phyloP scores from a whole-genome alignment of 1,140 invertebrate genomes.

The Mactra quadrangularis region DNA sequence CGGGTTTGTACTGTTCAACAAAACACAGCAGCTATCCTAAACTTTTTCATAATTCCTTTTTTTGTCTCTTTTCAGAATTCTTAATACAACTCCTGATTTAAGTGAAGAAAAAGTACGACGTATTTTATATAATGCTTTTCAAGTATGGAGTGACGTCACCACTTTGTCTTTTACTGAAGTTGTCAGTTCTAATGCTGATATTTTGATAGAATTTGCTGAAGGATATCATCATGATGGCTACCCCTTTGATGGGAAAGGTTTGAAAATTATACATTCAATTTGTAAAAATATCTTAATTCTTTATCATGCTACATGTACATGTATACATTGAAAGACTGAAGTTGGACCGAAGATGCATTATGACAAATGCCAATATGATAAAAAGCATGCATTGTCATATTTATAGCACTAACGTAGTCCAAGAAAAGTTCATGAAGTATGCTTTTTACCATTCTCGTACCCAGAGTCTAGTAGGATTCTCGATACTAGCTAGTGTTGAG shows the following conservation, averaged over 20 bases:
- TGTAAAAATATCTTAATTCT: background rate
- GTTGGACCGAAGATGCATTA: background rate
- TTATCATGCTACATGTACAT: background rate
- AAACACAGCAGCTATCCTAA: too few relatives aligned
- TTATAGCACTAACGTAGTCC: too few relatives aligned
- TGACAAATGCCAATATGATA: too few relatives aligned
- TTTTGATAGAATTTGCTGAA: constrained; percentile 79
- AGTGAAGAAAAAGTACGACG: constrained; percentile 24
- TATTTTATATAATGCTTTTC: constrained; percentile 37
- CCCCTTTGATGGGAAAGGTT: constrained; percentile 82
- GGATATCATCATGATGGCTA: constrained; percentile 81
- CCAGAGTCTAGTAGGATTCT: too few relatives aligned
- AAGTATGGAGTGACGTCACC: constrained; percentile 55
- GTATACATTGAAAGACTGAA: background rate
- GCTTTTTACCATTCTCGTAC: too few relatives aligned
- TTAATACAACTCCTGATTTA: constrained; percentile 47
- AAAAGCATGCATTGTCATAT: too few relatives aligned
- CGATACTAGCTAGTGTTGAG: too few relatives aligned
- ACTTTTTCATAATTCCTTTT: constrained; percentile 3
- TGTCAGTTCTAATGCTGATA: constrained; percentile 71
- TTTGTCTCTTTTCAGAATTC: constrained; percentile 40
- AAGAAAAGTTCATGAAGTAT: too few relatives aligned
- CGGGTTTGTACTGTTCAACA: too few relatives aligned
- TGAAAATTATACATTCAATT: background rate
- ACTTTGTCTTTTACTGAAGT: constrained; percentile 51